Conservation (phyloP, 2,888 invertebrate genomes). For the Chironomus riparius region DNA sequence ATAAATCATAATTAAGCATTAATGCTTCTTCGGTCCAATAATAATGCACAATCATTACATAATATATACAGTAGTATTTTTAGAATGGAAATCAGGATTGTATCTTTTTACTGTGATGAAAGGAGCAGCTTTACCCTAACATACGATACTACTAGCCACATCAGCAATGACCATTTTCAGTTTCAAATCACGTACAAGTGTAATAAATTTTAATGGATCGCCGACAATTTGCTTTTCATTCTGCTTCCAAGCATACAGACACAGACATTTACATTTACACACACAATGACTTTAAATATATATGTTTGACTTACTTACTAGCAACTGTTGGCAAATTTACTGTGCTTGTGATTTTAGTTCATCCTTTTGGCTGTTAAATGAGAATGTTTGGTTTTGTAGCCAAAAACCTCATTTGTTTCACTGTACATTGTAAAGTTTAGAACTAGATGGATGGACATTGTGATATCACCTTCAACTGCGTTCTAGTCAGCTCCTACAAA, state of each 20-base stretch:
- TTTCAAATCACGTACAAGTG: background rate
- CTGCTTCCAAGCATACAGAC: background rate
- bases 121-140: background rate
- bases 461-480: too few species aligned
- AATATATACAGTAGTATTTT: background rate
- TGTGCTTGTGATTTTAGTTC: too few species aligned
- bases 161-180: background rate
- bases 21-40: background rate
- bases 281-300: background rate
- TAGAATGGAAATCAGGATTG: background rate
- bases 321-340: too few species aligned
- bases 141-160: background rate
- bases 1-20: background rate
- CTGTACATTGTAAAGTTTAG: too few species aligned
- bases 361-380: too few species aligned
- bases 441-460: too few species aligned
- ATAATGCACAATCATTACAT: background rate
- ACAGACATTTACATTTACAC: background rate
- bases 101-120: background rate
- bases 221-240: background rate
- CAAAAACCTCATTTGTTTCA: too few species aligned
- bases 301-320: background rate
- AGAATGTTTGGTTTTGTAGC: too few species aligned
- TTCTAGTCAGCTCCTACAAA: too few species aligned
- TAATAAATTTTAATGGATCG: conserved; percentile 8